These are phyloP conservation scores for Pomatostomus ruficeps DNA, from an alignment of 2,113 vertebrate species.

Conservation along the genomic window DNA sequence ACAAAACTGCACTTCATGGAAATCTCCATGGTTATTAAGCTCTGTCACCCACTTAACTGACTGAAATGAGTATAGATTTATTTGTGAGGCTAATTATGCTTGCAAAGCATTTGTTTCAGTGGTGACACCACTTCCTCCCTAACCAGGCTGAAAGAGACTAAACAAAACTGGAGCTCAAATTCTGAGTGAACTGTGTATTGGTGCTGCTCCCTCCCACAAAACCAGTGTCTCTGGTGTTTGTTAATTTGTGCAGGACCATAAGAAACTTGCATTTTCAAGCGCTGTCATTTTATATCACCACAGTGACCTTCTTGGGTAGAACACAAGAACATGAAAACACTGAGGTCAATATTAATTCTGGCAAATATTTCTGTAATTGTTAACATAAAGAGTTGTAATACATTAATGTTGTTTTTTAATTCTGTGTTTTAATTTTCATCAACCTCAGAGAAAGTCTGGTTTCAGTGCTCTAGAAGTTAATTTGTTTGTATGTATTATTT, in stretches of 20 bases:
- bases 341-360: not conserved
- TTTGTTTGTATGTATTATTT: not conserved
- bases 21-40: not conserved
- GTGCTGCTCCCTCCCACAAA: not conserved
- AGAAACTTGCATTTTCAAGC: not conserved
- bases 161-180: fast-evolving
- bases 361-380: not conserved
- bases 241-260: not conserved
- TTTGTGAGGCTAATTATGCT: not conserved
- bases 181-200: not conserved
- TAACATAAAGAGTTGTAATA: not conserved
- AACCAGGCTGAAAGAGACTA: not conserved
- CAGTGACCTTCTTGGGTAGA: not conserved
- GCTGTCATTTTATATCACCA: not conserved
- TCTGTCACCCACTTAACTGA: not conserved
- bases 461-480: not conserved
- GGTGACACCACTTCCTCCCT: not conserved
- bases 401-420: not conserved
- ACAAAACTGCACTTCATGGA: not conserved
- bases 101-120: not conserved
- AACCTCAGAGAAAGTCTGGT: not conserved
- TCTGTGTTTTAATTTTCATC: not conserved
- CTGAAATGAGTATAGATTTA: not conserved
- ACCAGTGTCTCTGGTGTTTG: not conserved
- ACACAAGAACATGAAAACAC: not conserved